Percentiles rank a stretch among this genome's conserved stretches.
These are phyloP conservation scores for Scaptomyza pallida DNA, from an alignment of 1,140 invertebrate genomes.

Conservation along the genomic window DNA sequence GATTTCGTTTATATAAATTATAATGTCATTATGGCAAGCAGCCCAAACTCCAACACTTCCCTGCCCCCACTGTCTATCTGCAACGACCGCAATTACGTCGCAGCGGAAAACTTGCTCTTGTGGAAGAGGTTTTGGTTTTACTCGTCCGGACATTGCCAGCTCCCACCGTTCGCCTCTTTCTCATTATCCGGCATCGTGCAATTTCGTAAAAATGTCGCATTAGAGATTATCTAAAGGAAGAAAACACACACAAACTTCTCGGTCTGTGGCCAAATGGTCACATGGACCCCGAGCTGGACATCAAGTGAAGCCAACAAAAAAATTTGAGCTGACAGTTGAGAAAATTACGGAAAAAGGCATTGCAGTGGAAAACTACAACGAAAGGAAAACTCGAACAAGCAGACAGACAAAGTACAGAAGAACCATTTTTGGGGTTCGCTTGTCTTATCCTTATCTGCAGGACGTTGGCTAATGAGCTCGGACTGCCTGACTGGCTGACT, in stretches of 20 bases:
- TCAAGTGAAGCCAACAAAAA: conserved; percentile 65
- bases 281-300: conserved; percentile 71
- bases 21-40: conserved; percentile 83
- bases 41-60: conserved; percentile 32
- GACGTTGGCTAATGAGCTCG: conserved; percentile 70
- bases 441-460: conserved; percentile 71
- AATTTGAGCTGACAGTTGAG: conserved; percentile 75
- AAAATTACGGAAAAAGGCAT: conserved; percentile 80
- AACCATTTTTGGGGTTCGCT: conserved; percentile 19
- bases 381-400: conserved; percentile 6
- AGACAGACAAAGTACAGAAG: conserved; percentile 2
- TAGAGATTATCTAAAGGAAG: conserved; percentile 81
- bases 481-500: conserved; percentile 32
- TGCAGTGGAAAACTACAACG: conserved; percentile 77
- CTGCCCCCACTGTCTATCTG: conserved; percentile 3
- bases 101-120: conserved; percentile 49
- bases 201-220: conserved; percentile 83
- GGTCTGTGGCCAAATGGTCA: conserved; percentile 42
- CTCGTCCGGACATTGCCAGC: background rate
- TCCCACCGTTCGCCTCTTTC: conserved; percentile 63
- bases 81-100: conserved; percentile 61
- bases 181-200: conserved; percentile 80
- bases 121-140: conserved; percentile 5
- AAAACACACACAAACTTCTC: conserved; percentile 65
- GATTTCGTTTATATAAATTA: conserved; percentile 83